Evolutionary conservation across 2,888 invertebrate genomes (phyloP).

Genomic region (Malthinus seriepunctatus): DNA sequence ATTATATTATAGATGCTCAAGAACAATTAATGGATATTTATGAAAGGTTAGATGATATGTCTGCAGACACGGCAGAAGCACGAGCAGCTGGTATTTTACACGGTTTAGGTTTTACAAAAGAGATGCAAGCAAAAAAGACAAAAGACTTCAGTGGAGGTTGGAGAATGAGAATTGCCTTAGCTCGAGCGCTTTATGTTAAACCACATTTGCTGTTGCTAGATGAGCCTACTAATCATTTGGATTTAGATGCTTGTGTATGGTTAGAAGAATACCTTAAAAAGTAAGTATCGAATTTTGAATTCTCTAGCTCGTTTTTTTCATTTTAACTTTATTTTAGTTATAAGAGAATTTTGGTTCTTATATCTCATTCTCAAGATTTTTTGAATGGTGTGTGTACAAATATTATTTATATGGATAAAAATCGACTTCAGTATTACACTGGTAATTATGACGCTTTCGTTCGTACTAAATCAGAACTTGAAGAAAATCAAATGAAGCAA

Average conservation of each 20-base stretch:
- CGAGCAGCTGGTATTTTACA: constrained; percentile 93
- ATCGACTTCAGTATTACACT: constrained; percentile 91
- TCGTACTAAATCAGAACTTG: constrained; percentile 88
- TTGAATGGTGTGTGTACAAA: constrained; percentile 97
- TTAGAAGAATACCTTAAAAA: constrained; percentile 96
- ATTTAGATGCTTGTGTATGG: constrained; percentile 99
- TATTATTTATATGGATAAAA: constrained; percentile 93
- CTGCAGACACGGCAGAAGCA: constrained; percentile 93
- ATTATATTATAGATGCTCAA: constrained; percentile 69
- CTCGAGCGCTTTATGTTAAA: constrained; percentile 95
- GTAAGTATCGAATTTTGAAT: constrained; percentile 52
- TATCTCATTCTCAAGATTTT: constrained; percentile 99
- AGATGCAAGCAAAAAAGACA: constrained; percentile 84
- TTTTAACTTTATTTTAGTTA: constrained; percentile 63
- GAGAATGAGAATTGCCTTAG: constrained; percentile 98
- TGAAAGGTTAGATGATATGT: constrained; percentile 95
- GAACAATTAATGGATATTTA: constrained; percentile 98
- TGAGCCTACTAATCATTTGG: constrained; percentile 99
- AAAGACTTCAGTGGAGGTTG: constrained; percentile 93
- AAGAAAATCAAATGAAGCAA: constrained; percentile 98
- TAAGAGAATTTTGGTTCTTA: constrained; percentile 94
- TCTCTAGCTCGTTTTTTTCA: neutral
- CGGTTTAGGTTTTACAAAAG: constrained; percentile 91
- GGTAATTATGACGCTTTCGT: constrained; percentile 93
- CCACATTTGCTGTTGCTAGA: constrained; percentile 95